A percentile compares a stretch with the other conserved stretches of the same genome.
Evolutionary conservation across 2,113 vertebrate species (phyloP).

Genomic region (Rhombomys opimus): DNA sequence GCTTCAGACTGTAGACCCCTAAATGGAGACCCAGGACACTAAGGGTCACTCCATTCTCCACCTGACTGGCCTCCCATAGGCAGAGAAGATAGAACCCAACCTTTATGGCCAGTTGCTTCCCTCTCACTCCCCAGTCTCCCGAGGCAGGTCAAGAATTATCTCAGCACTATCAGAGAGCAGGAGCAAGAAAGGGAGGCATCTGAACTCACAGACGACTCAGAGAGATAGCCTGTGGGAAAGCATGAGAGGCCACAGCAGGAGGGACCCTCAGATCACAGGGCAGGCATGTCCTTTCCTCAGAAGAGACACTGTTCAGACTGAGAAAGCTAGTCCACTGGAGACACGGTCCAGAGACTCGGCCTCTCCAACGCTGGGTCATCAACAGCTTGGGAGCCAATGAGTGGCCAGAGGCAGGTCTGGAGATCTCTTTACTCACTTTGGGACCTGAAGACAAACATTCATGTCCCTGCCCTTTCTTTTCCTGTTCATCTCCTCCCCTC

Average conservation of each 20-base stretch:
- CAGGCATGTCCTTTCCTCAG: not conserved
- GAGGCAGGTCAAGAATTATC: not conserved
- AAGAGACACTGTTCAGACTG: not conserved
- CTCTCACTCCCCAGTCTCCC: not conserved
- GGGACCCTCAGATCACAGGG: not conserved
- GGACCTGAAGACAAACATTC: not conserved
- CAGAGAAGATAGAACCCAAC: not conserved
- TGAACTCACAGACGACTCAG: not conserved
- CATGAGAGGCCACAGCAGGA: not conserved
- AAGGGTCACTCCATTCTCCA: not conserved
- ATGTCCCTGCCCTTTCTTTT: not conserved
- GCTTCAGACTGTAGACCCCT: conserved; percentile 60
- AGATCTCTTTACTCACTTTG: fast-evolving
- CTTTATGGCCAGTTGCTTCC: not conserved
- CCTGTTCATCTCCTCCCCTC: not conserved
- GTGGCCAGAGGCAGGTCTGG: not conserved
- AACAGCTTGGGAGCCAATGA: not conserved
- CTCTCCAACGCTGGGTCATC: not conserved
- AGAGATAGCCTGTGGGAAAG: not conserved
- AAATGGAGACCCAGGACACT: conserved; percentile 76
- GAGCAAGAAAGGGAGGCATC: not conserved
- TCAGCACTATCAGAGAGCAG: not conserved
- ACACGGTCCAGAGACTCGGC: no score
- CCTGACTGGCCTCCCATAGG: not conserved
- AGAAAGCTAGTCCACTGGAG: not conserved